Base-by-base conservation (phyloP, 1,140 invertebrate species). In the Arctopsyche grandis region DNA sequence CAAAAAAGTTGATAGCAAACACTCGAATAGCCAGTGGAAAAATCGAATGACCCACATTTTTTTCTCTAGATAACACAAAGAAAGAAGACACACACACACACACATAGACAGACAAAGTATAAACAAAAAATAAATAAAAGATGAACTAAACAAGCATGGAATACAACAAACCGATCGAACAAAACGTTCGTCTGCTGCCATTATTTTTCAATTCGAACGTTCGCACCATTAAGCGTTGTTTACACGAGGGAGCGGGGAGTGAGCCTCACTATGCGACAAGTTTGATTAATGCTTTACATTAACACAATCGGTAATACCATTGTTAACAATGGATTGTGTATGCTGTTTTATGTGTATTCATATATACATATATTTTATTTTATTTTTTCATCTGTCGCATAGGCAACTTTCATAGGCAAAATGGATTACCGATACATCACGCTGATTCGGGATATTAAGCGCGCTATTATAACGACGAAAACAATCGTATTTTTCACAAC, bases 221-320 rank as follows among this genome's bases (percentile, higher is more conserved):
- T 76, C 74, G 43, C 74, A 76, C 74, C 74, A 76, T 76, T 76
- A 76, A 76, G 22, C 74, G 48, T 43, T 63, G 26, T 76, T 63
- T 63, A 63, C 52, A 74, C 29, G 38, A 16, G 46, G n/a, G 46
- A 38, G 46, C 7, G n/a, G n/a, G 19, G 24, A 48, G 74, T 14
- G 74, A 63, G 19, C 56, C 43, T 26, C 43, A 48, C 16, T 38
- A 16, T 60, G 71, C 43, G 74, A 76, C 74, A 76, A 63, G 44
- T 76, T 76, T 76, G 74, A 76, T 76, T 76, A 76, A 76, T 76
- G 74, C 29, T 63, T 44, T 76, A 58, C 74, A 76, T 76, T 76
- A 76, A 76, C 52, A 76, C 74, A 76, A 76, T 76, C 46, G 74
- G 26, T 76, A 63, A 26, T 76, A 63, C 74, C 16, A 22, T 26